Conservation (phyloP, 2,888 invertebrate species). For the Pegoplata infirma region DNA sequence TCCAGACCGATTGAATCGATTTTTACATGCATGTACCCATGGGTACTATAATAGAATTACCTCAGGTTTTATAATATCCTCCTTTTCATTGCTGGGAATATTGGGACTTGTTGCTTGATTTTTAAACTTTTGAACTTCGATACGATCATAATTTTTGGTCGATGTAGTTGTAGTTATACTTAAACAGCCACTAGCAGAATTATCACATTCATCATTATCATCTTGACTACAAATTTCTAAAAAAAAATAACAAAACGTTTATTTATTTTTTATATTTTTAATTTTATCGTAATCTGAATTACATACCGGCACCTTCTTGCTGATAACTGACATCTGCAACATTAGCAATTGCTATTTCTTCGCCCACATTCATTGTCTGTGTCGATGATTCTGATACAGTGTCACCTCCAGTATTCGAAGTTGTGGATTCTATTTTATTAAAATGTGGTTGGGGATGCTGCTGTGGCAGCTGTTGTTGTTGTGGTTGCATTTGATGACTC, state of each 20-base stretch:
- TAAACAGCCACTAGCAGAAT: conserved; percentile 71
- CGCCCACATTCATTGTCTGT: conserved; percentile 66
- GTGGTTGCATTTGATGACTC: conserved; percentile 57
- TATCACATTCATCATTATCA: conserved; percentile 72
- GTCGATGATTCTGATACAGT: conserved; percentile 70
- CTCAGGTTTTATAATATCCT: conserved; percentile 65
- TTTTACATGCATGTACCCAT: too few relatives aligned
- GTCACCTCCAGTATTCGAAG: conserved; percentile 58
- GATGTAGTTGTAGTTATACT: conserved; percentile 74
- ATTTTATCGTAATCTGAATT: conserved; percentile 6
- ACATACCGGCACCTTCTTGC: conserved; percentile 38
- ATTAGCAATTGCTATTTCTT: conserved; percentile 47
- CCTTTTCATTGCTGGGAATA: conserved; percentile 72
- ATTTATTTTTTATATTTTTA: too few relatives aligned
- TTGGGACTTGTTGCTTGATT: conserved; percentile 78
- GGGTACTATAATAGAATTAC: too few relatives aligned
- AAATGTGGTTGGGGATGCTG: conserved; percentile 56
- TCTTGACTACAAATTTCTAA: conserved; percentile 59
- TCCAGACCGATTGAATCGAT: too few relatives aligned
- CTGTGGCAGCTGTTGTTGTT: conserved; percentile 47
- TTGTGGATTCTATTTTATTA: conserved; percentile 36
- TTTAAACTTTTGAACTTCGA: conserved; percentile 77
- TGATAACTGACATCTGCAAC: conserved; percentile 32
- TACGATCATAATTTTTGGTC: conserved; percentile 75
- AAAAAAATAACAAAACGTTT: too few relatives aligned